Evolutionary conservation across 1,140 invertebrate species (phyloP), one percentile per base, ranked within the genome.

Genomic region (Sycophila sp.): DNA sequence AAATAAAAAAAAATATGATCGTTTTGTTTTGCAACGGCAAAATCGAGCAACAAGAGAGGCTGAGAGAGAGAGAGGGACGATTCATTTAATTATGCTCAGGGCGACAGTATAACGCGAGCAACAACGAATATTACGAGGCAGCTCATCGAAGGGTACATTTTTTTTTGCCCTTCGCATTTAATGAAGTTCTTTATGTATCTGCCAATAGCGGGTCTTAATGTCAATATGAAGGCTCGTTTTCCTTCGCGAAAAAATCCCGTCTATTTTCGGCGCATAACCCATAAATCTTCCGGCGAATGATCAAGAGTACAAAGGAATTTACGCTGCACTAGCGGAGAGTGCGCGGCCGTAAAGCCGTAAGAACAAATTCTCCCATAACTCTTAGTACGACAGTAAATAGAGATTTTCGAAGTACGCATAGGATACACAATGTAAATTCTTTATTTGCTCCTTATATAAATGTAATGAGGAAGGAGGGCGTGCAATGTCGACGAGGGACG

Each of bases 331-430:
- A 45, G 42, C 22, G n/a, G n/a, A 30, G 28, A 40, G 49, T 10
- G 22, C 4, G 15, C 8, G 28, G 38, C 26, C 66, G 22, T 69
- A 63, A 73, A 69, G 22, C 28, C 45, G 45, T 26, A 58, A 62
- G 49, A 63, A 72, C 67, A 69, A 74, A 75, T 71, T 68, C 75
- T 76, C 73, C 55, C 62, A 67, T 53, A 72, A 40, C 53, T 66
- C 49, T 26, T 30, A 24, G 28, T 30, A 30, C 56, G n/a, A 69
- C 66, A 30, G 55, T 69, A 60, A 69, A 60, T 69, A 55, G 59
- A 63, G 49, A 69, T 69, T 53, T 69, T 59, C 68, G 34, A 62
- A 63, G 47, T 11, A 6, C 26, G 10, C 51, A 24, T 63, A 51
- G 24, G 26, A 34, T 63, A 49, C 30, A 36, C n/a, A n/a, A n/a